Evolutionary conservation across 2,888 invertebrate genomes (phyloP), one percentile per base, ranked within the genome.

Genomic region (Baccha elongata): DNA sequence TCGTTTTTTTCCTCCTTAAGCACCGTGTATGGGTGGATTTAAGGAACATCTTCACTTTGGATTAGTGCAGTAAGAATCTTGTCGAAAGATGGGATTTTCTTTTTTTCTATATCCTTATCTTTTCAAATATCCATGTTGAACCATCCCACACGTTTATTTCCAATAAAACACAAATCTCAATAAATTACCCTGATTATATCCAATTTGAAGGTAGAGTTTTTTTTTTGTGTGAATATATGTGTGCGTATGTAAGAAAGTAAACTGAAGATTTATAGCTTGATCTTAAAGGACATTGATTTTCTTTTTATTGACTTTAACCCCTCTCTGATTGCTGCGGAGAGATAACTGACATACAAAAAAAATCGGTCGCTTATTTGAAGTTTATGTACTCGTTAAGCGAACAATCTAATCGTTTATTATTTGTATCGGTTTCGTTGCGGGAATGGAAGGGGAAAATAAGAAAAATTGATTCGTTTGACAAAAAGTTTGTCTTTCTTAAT

Each of bases 301-400:
- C 35, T 40, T 44, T 48, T 58, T 58, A 55, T 58, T 46, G 55
- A 35, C 53, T 58, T 60, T 21, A 50, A 40, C 50, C 50, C n/a
- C n/a, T n/a, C 60, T 50, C 60, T 19, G 42, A 53, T 58, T 21
- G 26, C 15, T 0, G 8, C 15, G 23, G 23, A n/a, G 13, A 42
- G 13, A 32, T 13, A 29, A 4, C 5, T 13, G 2, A 26, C 11
- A 29, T 8, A 37, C 11, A 10, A 48, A 48, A 40, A 32, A 42
- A 60, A 40, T 15, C 26, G 42, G 21, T 55, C 42, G 23, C 52
- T 52, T 62, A 60, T 69, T 68, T 74, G 68, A 62, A 53, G 55
- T 80, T 80, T 74, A 74, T 74, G 62, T 68, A 48, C 79, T 80
- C 79, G 62, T 80, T 80, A 80, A 19, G 79, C 74, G 74, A 80